Base-by-base conservation (phyloP, 2,113 vertebrate genomes). In the Dasypus novemcinctus region DNA sequence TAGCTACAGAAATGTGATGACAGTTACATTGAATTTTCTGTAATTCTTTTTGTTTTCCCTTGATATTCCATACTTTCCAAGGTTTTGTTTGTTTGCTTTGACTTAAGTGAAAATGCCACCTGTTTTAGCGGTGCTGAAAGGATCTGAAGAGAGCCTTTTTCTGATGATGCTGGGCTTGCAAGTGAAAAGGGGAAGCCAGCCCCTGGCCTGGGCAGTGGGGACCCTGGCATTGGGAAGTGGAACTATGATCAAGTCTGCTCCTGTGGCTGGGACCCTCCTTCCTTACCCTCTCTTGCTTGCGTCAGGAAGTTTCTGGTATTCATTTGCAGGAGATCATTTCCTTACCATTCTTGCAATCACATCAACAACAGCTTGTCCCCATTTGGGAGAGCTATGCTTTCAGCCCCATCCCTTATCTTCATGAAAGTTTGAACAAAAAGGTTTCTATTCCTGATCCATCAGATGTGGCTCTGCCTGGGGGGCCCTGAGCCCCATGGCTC, bases 401-500 rank as follows among this genome's bases (percentile, higher is more conserved):
- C 9, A 14, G 13, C 11, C 11, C 13, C 27, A 13, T 33, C 14
- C 9, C 36, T 2, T 20, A 41, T 49, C 89, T 86, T 79, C 78
- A 63, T 1, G 17, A 18, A 61, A 20, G 21, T 38, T 78, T 61
- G n/a, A 79, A 36, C 31, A 3, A 41, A 78, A 81, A 94, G 74
- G 2, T 52, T 41, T 5, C 1, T 6, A 33, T 5, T 38, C 63
- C 59, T 25, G n/a, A 41, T 0, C 0, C 38, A 17, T 90, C 17
- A 31, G 38, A 46, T 18, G 25, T 12, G 36, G 46, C 18, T 59
- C 10, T 82, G 36, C 61, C 14, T n/a, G 10, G 7, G 14, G 68
- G 29, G 3, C 5, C 29, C 43, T 46, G 59, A 54, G 31, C 2
- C 1, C 1, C n/a, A 10, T 43, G 29, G n/a, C 23, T 59, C 4